phyloP scores from a whole-genome alignment of 2,888 invertebrate genomes.

The Tenthredo scrophulariae region DNA sequence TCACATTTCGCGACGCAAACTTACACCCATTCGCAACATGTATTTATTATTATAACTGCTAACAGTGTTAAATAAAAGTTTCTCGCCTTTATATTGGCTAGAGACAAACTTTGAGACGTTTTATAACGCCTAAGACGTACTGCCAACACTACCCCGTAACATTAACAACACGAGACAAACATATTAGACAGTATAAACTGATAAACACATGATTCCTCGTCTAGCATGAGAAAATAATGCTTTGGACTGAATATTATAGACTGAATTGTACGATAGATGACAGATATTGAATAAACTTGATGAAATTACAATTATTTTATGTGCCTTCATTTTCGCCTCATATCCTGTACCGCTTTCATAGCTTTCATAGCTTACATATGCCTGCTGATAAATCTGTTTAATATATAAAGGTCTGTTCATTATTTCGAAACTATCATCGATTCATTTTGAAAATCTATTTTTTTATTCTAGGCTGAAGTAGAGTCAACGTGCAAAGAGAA shows the following conservation, averaged over 20 bases:
- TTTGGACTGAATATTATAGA: neutral
- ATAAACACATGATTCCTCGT: neutral
- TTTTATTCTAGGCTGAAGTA: slow-evolving; percentile 87
- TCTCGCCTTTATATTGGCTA: neutral
- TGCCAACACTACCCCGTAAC: neutral
- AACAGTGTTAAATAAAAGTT: neutral
- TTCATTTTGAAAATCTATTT: slow-evolving; percentile 54
- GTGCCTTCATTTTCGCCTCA: slow-evolving; percentile 36
- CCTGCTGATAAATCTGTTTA: neutral
- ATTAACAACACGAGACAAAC: slow-evolving; percentile 8
- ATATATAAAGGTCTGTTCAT: slow-evolving; percentile 36
- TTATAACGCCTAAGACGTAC: neutral
- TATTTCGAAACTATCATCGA: slow-evolving; percentile 54
- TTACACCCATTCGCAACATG: neutral
- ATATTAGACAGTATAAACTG: neutral
- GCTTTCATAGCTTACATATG: neutral
- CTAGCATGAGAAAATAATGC: neutral
- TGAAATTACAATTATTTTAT: slow-evolving; percentile 21
- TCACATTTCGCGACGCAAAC: neutral
- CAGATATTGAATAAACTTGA: slow-evolving; percentile 37
- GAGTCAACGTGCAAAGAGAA: slow-evolving; percentile 92
- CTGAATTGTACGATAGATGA: slow-evolving; percentile 29
- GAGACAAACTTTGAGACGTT: neutral
- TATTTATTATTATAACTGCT: neutral
- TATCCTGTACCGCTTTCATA: slow-evolving; percentile 25